phyloP scores from a whole-genome alignment of 1,140 invertebrate genomes.

The Rhagoletis pomonella region DNA sequence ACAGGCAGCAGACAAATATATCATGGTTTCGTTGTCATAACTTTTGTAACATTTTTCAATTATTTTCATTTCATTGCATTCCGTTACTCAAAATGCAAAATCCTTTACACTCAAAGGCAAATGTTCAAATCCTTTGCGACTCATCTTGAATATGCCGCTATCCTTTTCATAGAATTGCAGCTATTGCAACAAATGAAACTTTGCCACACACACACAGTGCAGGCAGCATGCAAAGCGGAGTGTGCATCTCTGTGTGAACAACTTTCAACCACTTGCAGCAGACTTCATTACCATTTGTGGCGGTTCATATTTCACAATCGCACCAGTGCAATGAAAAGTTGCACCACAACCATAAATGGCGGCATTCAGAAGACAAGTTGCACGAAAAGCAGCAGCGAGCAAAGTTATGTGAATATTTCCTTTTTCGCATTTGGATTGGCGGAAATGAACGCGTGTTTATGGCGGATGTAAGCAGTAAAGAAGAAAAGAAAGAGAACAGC shows the following conservation, averaged over 20 bases:
- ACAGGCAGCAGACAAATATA: not conserved
- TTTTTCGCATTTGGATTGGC: not conserved
- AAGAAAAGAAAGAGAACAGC: not conserved
- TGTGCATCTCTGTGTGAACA: not conserved
- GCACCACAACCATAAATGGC: not conserved
- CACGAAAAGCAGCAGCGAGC: not conserved
- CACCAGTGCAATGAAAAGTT: slow-evolving; percentile 10
- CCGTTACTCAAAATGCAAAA: not conserved
- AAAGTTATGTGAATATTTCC: slow-evolving; percentile 5
- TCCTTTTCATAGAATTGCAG: slow-evolving; percentile 1
- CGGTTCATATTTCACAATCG: slow-evolving; percentile 17
- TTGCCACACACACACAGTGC: not conserved
- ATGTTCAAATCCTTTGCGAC: not conserved
- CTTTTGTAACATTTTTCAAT: slow-evolving; percentile 27
- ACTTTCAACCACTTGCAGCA: not conserved
- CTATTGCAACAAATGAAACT: not conserved
- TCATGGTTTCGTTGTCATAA: not conserved
- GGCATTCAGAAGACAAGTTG: not conserved
- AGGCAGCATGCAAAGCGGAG: not conserved
- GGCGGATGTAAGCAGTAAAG: not conserved
- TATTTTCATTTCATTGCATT: slow-evolving; percentile 27
- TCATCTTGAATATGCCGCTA: not conserved
- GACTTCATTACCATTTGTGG: slow-evolving; percentile 33
- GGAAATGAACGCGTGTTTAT: not conserved
- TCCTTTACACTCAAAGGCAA: slow-evolving; percentile 8